Conservation (phyloP, 1,140 invertebrate species). For the Micrasema minimum region DNA sequence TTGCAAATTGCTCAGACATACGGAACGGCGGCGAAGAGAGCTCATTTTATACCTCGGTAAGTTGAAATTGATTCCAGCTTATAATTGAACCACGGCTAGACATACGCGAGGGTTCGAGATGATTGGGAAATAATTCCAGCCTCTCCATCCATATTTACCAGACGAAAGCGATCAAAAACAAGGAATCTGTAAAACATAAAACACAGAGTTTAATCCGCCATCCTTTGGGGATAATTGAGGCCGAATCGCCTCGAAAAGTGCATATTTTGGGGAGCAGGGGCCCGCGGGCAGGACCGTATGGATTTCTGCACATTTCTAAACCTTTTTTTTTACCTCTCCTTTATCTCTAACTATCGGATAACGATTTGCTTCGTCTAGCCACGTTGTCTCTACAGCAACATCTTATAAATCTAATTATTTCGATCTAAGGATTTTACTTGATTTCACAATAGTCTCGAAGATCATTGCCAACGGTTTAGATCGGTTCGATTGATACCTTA, state of each 20-base stretch:
- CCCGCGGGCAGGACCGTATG: conserved; percentile 30
- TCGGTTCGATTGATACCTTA: no score
- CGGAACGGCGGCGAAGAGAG: conserved; percentile 38
- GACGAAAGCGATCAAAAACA: conserved; percentile 53
- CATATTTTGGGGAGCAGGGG: conserved; percentile 41
- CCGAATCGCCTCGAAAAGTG: conserved; percentile 13
- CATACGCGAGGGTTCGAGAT: conserved; percentile 49
- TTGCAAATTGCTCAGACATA: conserved; percentile 34
- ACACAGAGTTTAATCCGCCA: conserved; percentile 50
- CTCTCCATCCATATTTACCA: conserved; percentile 41
- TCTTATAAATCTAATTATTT: not conserved
- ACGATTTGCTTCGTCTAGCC: conserved; percentile 19
- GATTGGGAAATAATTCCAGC: conserved; percentile 48
- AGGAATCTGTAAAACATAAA: conserved; percentile 53
- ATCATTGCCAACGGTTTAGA: no score
- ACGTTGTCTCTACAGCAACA: not conserved
- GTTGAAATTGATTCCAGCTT: conserved; percentile 53
- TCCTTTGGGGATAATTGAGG: conserved; percentile 48
- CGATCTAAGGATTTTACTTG: no score
- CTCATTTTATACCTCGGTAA: conserved; percentile 52
- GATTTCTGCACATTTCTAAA: not conserved
- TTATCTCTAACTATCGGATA: conserved; percentile 9
- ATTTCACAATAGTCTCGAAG: no score
- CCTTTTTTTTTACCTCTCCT: conserved; percentile 16
- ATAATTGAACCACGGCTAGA: conserved; percentile 54